Evolutionary conservation across 2,113 vertebrate species (phyloP).

Genomic region (Paratilapia polleni): DNA sequence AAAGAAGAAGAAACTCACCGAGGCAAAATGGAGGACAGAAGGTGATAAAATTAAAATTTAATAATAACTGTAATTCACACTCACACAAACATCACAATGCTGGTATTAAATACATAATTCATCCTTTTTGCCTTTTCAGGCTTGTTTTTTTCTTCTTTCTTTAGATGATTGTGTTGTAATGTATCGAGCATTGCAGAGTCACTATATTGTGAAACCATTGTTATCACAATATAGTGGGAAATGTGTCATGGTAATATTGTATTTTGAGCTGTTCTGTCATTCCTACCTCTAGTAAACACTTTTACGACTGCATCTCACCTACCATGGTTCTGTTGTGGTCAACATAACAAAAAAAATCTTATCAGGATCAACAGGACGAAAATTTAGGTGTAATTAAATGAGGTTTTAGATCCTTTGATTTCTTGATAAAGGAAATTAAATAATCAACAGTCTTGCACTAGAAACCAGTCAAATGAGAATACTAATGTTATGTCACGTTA

Average conservation of each 20-base stretch:
- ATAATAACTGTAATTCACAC: neutral
- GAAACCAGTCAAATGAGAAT: too few relatives aligned
- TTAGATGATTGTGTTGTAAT: neutral
- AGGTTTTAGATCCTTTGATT: too few relatives aligned
- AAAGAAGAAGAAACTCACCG: neutral
- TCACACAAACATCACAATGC: neutral
- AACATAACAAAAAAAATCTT: neutral
- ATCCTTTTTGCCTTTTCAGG: neutral
- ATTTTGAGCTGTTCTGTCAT: neutral
- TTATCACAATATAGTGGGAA: neutral
- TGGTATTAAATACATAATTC: neutral
- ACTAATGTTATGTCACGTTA: too few relatives aligned
- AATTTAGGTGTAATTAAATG: too few relatives aligned
- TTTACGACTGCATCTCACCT: neutral
- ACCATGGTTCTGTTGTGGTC: too few relatives aligned
- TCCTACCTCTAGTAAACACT: neutral
- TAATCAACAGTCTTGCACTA: too few relatives aligned
- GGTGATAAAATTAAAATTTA: neutral
- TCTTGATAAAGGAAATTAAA: too few relatives aligned
- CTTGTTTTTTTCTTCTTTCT: neutral
- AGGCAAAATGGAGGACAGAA: rapidly evolving
- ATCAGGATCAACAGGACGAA: neutral
- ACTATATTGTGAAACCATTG: neutral
- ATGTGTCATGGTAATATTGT: neutral
- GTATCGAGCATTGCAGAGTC: neutral